Base-by-base conservation (phyloP, 1,140 invertebrate genomes). In the Brachionus angularis region DNA sequence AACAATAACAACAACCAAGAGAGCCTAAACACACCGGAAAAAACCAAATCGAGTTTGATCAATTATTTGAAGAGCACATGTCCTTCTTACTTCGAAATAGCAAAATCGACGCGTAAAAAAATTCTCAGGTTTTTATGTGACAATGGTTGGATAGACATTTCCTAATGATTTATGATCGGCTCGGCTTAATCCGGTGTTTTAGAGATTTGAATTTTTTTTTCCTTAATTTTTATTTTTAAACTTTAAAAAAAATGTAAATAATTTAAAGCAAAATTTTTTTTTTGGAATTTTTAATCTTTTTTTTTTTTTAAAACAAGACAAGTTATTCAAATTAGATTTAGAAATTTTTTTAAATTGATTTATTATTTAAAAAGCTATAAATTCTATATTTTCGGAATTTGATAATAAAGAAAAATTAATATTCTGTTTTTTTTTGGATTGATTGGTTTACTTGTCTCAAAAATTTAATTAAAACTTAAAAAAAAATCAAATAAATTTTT, bases 81-180 rank as follows among this genome's bases (percentile, higher is more conserved):
- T 39, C 53, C 53, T 31, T 23, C 33, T 36, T 58, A 58, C 39
- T 58, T 58, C 25, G 33, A 58, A 58, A 58, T 58, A 58, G 33
- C 33, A 18, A 31, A 34, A 25, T 12, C 34, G 36, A 10, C 33
- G 10, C 72, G 81, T 39, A 73, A 79, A 7, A 76, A 76, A 72
- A 81, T 82, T 23, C 78, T 82, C 73, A 80, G 77, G 61, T 82
- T 82, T 69, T 74, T 82, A 16, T 75, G 77, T 39, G 76, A 81
- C 55, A 80, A 78, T 74, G 79, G 80, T 14, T 82, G 80, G 81
- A 81, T 82, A 5, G 27, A 55, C 53, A 74, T 58, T 12, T 50
- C 10, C 8, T 36, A 25, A n/a, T n/a, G n/a, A n/a, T n/a, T n/a
- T n/a, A n/a, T n/a, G n/a, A n/a, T n/a, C n/a, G n/a, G n/a, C n/a